These are phyloP conservation scores for Nasonia giraulti DNA, from an alignment of 1,140 invertebrate species.

Conservation along the genomic window DNA sequence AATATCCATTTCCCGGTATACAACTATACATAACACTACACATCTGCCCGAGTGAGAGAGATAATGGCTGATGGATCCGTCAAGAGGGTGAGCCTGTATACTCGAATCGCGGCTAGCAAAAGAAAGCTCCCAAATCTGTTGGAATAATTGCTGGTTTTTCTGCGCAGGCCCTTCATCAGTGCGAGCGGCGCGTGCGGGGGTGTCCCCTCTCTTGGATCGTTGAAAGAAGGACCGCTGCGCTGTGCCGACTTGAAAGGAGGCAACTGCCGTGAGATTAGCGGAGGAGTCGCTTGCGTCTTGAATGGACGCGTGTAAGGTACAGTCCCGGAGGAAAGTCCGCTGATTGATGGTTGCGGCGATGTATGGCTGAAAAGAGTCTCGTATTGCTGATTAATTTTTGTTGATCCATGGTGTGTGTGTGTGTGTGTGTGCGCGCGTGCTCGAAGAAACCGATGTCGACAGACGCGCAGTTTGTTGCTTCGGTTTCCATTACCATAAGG, in stretches of 20 bases:
- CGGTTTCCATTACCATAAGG: background rate
- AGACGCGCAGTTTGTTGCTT: too few relatives aligned
- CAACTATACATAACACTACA: background rate
- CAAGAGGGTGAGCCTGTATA: conserved; percentile 48
- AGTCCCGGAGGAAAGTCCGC: background rate
- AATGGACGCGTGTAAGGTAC: background rate
- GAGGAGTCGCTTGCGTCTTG: background rate
- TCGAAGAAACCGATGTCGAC: too few relatives aligned
- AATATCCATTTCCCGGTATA: conserved; percentile 52
- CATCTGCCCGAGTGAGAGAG: conserved; percentile 54
- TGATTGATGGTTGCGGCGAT: background rate
- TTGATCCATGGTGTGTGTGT: too few relatives aligned
- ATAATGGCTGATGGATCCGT: conserved; percentile 51
- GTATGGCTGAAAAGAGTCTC: background rate
- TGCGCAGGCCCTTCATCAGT: background rate
- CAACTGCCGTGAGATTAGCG: conserved; percentile 59
- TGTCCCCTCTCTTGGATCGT: conserved; percentile 32
- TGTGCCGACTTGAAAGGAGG: background rate
- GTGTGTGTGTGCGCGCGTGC: too few relatives aligned
- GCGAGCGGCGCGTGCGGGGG: conserved; percentile 52
- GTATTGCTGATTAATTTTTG: background rate
- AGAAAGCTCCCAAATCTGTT: conserved; percentile 42
- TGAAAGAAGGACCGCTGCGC: conserved; percentile 36
- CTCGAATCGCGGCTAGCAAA: background rate
- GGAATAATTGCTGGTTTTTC: conserved; percentile 57